Conservation (phyloP, 1,140 invertebrate genomes). For the Chlorops oryzae region DNA sequence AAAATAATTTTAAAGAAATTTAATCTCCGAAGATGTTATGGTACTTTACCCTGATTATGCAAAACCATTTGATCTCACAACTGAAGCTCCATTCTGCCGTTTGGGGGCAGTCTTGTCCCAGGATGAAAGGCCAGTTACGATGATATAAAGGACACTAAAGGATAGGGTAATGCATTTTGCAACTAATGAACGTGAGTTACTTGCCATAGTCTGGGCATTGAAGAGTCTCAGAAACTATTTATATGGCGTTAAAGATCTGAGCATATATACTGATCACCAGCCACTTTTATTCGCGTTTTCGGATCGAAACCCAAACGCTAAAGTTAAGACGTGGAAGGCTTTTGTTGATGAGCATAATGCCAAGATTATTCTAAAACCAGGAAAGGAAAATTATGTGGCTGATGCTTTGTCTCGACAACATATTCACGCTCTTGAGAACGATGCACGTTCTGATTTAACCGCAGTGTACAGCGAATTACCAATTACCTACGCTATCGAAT, state of each 20-base stretch:
- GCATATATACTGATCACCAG: slow-evolving; percentile 16
- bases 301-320: slow-evolving; percentile 11
- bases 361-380: slow-evolving; percentile 46
- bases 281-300: slow-evolving; percentile 13
- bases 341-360: slow-evolving; percentile 12
- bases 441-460: slow-evolving; percentile 7
- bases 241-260: slow-evolving; percentile 3
- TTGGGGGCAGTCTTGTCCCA: slow-evolving; percentile 37
- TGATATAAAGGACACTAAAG: slow-evolving; percentile 13
- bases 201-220: slow-evolving; percentile 12
- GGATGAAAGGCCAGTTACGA: slow-evolving; percentile 20
- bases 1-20: slow-evolving; percentile 43
- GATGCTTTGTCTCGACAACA: slow-evolving; percentile 21
- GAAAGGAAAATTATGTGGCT: slow-evolving; percentile 39
- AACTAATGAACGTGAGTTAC: slow-evolving; percentile 13
- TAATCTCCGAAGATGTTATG: slow-evolving; percentile 47
- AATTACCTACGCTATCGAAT: slow-evolving; percentile 6
- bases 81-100: slow-evolving; percentile 26
- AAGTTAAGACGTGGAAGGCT: slow-evolving; percentile 7
- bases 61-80: slow-evolving; percentile 32
- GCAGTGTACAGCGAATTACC: slow-evolving; percentile 4
- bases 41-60: slow-evolving; percentile 35
- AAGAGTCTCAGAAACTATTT: slow-evolving; percentile 11
- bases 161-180: slow-evolving; percentile 9
- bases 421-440: slow-evolving; percentile 9